These are phyloP conservation scores for Chrysoperla carnea DNA, from an alignment of 1,140 invertebrate species.

Conservation along the genomic window DNA sequence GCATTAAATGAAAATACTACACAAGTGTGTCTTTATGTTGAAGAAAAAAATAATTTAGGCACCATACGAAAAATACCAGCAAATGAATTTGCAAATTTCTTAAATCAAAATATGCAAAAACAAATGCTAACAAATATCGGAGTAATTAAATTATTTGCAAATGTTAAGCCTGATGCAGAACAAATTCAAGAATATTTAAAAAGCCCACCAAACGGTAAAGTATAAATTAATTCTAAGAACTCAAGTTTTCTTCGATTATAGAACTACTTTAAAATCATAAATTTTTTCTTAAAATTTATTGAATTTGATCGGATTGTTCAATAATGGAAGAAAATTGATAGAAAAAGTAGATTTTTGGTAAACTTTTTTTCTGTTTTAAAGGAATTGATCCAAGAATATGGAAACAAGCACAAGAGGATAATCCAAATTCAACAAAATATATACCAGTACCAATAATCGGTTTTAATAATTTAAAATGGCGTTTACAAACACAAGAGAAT, in stretches of 20 bases:
- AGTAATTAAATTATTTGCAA: conserved; percentile 32
- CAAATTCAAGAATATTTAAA: conserved; percentile 80
- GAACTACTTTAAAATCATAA: too few species aligned
- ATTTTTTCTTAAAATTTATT: too few species aligned
- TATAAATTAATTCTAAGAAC: background rate
- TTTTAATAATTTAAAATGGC: conserved; percentile 65
- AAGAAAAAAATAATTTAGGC: conserved; percentile 52
- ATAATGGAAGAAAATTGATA: too few species aligned
- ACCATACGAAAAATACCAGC: conserved; percentile 53
- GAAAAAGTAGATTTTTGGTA: too few species aligned
- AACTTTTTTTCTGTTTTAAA: conserved; percentile 14
- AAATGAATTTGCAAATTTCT: conserved; percentile 46
- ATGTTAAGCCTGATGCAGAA: conserved; percentile 44
- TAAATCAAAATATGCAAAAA: conserved; percentile 48
- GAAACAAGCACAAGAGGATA: conserved; percentile 83
- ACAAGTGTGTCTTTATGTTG: conserved; percentile 48
- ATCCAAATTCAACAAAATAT: conserved; percentile 74
- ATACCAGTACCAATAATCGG: conserved; percentile 88
- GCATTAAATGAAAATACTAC: conserved; percentile 53
- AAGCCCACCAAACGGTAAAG: conserved; percentile 57
- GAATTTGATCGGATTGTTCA: too few species aligned
- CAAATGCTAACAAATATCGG: conserved; percentile 46
- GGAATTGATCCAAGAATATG: conserved; percentile 64
- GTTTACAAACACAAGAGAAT: conserved; percentile 65
- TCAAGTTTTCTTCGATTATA: too few species aligned